Base-by-base conservation (phyloP, 2,888 invertebrate species). In the Ethmia dodecea region DNA sequence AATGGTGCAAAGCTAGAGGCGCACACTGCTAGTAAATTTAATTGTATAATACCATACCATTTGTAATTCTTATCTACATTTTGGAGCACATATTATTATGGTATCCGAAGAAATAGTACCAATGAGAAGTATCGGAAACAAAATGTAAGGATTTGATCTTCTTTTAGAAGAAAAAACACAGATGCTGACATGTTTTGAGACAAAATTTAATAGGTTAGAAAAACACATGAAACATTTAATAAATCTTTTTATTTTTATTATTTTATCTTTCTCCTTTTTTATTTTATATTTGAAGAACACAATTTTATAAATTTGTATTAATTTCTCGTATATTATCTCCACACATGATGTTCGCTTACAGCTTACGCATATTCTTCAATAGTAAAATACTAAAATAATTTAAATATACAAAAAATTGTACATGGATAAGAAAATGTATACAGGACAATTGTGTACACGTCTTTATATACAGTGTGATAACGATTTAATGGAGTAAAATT, bases 191-290 rank as follows among this genome's bases (percentile, higher is more conserved):
- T 18, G 18, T 18, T 18, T 18, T 18, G 11, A 11, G 9, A 14
- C n/a, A 15, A 16, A 11, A 8, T 28, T 1, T 3, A 15, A 13
- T 12, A 20, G 13, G n/a, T 6, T n/a, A 29, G 13, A 26, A 33
- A 53, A 52, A 53, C 38, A 35, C 48, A 37, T 31, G 36, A 51
- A 52, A 55, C 50, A 52, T 66, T 70, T 67, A 68, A 55, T 71
- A 72, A 69, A 70, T 52, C 48, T 52, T 54, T 72, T 72, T 68
- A 66, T 66, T 62, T 45, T 65, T 68, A 65, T 69, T 59, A 31
- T 41, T 56, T 54, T 47, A 48, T 22, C 32, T 32, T 35, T 40
- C 38, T 33, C 37, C 28, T 43, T 48, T 40, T 53, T 60, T 60
- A 56, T 63, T 60, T 55, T 47, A 54, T 52, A 57, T 37, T 55